Conservation (phyloP, 1,140 invertebrate genomes). For the Drosophila punjabiensis region DNA sequence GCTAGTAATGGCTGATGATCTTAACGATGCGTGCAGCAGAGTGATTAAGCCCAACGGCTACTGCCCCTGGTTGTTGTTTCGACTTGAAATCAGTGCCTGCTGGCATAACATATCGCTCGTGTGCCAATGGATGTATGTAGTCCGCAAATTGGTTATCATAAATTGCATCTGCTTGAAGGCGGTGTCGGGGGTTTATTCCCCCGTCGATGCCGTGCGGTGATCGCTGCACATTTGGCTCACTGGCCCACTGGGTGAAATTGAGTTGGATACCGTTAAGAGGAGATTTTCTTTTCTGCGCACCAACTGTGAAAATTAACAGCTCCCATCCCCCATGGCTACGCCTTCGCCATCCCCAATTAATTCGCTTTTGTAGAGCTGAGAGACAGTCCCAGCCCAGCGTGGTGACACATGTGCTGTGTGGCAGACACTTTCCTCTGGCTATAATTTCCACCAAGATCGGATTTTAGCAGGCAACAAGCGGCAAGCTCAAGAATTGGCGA, state of each 20-base stretch:
- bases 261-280: constrained; percentile 68
- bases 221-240: constrained; percentile 79
- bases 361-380: constrained; percentile 36
- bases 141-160: constrained; percentile 51
- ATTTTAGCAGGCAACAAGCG: neutral
- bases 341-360: constrained; percentile 27
- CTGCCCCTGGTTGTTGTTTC: constrained; percentile 22
- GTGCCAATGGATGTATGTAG: constrained; percentile 34
- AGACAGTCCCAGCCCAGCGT: neutral
- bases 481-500: neutral
- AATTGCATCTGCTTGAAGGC: constrained; percentile 21
- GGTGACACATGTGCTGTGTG: constrained; percentile 14
- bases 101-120: constrained; percentile 30
- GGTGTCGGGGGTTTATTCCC: constrained; percentile 18
- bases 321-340: constrained; percentile 23
- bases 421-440: constrained; percentile 32
- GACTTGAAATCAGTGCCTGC: constrained; percentile 15
- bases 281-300: constrained; percentile 81
- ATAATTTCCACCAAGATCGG: constrained; percentile 6
- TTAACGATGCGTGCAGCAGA: constrained; percentile 73
- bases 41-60: constrained; percentile 57
- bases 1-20: constrained; percentile 45
- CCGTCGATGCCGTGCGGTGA: constrained; percentile 44
- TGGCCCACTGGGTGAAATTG: constrained; percentile 84
- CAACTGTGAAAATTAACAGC: constrained; percentile 66